Evolutionary conservation across 92 coral and sea anemone genomes (phyloP), one percentile per base, ranked within the genome.

Genomic region (Diadumene lineata): DNA sequence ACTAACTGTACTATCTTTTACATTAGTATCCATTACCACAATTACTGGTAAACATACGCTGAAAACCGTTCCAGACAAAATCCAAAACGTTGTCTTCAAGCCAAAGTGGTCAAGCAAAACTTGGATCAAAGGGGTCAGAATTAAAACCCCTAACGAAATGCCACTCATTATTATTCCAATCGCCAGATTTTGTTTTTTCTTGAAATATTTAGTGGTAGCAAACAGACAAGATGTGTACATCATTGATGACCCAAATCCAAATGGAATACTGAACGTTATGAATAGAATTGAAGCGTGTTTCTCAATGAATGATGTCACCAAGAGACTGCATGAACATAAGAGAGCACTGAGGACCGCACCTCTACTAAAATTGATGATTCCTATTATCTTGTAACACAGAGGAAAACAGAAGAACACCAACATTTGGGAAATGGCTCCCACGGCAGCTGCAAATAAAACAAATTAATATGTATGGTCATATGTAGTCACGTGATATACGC

Each of bases 1-100:
- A 38, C 6, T 38, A 13, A 38, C 48, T 38, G 31, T 58, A 58
- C 7, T 17, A 26, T 58, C 21, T 33, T 68, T 32, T 18, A 76
- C 73, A 43, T 76, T 70, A 23, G 87, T 68, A 66, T 69, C 82
- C 51, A 67, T 68, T 31, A 71, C 60, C 34, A 82, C 18, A 26
- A 51, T 70, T 25, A 70, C n/a, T 58, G 64, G 31, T n/a, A 76
- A 27, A 23, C 72, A 63, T 31, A 63, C 57, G 24, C 60, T 11
- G 17, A 30, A 1, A 50, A 28, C 50, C 0, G 31, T 24, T 7
- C 81, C 82, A 31, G 72, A 64, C 75, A 84, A 29, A 25, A 84
- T 79, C 33, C 70, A 56, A 43, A 71, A 79, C 19, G 80, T 79
- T 33, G 29, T 63, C 24, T 64, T 73, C 85, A 78, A 79, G 18